Conservation (phyloP, 2,113 vertebrate genomes). For the Tyto alba region DNA sequence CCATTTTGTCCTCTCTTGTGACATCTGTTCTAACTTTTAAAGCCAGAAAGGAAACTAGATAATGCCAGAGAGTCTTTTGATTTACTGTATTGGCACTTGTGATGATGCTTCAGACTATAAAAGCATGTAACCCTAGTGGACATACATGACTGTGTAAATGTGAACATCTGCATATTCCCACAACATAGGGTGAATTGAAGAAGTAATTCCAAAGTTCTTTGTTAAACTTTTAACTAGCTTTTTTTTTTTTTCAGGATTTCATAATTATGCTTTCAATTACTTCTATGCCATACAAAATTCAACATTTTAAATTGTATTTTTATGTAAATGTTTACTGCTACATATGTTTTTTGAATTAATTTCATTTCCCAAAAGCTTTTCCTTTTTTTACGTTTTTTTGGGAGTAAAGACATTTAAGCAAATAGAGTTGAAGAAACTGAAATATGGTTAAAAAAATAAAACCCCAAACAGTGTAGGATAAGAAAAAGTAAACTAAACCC, state of each 20-base stretch:
- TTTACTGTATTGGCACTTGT: constrained; percentile 86
- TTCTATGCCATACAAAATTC: not conserved
- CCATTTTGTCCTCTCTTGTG: constrained; percentile 90
- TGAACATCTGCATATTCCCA: constrained; percentile 55
- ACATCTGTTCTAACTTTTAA: constrained; percentile 94
- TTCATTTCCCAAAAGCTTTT: not conserved
- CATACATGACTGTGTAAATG: constrained; percentile 54
- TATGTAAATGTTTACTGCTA: constrained; percentile 19
- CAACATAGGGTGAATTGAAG: constrained; percentile 7
- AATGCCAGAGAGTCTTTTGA: constrained; percentile 88
- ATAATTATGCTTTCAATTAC: constrained; percentile 35
- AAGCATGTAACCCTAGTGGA: constrained; percentile 63
- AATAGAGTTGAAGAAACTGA: not conserved
- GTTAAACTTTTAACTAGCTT: constrained; percentile 24
- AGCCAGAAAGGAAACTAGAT: constrained; percentile 91
- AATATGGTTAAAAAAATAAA: not conserved
- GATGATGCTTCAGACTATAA: constrained; percentile 61
- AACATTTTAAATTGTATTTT: constrained; percentile 13
- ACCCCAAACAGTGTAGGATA: not conserved
- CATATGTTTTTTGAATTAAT: not conserved
- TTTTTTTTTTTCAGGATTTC: constrained; percentile 4
- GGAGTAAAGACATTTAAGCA: not conserved
- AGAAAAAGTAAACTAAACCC: constrained; percentile 54
- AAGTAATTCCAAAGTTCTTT: not conserved
- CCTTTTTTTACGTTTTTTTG: not conserved